Evolutionary conservation across 2,113 vertebrate genomes (phyloP).

Genomic region (Xiphorhynchus elegans): DNA sequence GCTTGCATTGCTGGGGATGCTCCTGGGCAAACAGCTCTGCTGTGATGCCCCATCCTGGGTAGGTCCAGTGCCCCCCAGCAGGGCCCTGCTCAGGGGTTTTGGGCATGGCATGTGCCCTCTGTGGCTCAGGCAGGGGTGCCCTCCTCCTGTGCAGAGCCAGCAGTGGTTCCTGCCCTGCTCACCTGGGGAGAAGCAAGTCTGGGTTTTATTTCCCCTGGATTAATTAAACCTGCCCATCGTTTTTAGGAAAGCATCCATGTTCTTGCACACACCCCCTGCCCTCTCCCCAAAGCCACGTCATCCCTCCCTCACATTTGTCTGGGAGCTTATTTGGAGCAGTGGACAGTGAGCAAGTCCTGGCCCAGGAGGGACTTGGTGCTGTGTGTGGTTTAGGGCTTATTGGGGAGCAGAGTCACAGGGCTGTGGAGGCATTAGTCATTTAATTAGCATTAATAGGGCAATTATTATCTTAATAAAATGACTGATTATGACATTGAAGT

Average conservation of each 20-base stretch:
- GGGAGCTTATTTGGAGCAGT: background rate
- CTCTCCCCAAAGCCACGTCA: background rate
- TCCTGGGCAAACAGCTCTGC: background rate
- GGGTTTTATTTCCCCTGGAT: background rate
- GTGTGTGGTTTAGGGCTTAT: background rate
- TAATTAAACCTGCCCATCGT: fast-evolving
- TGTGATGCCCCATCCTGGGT: background rate
- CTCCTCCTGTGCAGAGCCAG: background rate
- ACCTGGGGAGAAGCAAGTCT: background rate
- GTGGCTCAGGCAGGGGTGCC: background rate
- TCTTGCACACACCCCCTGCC: background rate
- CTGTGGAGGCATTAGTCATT: background rate
- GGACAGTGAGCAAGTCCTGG: fast-evolving
- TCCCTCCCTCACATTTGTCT: fast-evolving
- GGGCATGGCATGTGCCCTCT: fast-evolving
- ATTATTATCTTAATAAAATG: conserved; percentile 11
- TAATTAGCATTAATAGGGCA: conserved; percentile 5
- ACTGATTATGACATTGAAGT: background rate
- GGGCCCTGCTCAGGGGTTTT: background rate
- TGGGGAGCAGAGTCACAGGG: background rate
- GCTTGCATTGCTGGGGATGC: fast-evolving
- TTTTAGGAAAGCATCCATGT: fast-evolving
- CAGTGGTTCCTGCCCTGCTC: background rate
- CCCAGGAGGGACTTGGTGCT: background rate
- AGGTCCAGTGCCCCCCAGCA: background rate